Evolutionary conservation across 2,113 vertebrate species (phyloP).

Genomic region (Anoplopoma fimbria): DNA sequence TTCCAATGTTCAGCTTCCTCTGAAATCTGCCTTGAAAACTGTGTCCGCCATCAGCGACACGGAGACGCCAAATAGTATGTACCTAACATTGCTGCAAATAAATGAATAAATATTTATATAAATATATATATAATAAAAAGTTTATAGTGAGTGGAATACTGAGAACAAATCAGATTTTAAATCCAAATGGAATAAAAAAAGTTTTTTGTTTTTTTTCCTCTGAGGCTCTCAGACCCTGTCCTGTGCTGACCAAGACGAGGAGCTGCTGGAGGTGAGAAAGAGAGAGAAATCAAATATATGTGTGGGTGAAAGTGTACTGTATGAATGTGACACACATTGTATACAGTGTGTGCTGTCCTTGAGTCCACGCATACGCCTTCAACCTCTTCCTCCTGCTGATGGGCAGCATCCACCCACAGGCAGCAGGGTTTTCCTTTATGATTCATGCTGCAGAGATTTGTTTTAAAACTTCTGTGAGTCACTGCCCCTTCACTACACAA

Average conservation of each 20-base stretch:
- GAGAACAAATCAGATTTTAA: not conserved
- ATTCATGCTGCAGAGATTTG: conserved; percentile 41
- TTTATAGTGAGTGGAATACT: not conserved
- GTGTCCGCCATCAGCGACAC: conserved; percentile 81
- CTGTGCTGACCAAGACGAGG: conserved; percentile 85
- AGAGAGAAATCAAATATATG: not conserved
- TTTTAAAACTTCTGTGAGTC: conserved; percentile 41
- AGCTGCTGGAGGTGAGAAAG: conserved; percentile 87
- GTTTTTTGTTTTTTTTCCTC: conserved; percentile 22
- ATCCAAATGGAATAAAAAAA: not conserved
- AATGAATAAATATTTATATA: too few species aligned
- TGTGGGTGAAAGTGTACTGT: conserved; percentile 28
- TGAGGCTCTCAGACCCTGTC: conserved; percentile 91
- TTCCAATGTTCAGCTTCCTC: conserved; percentile 86
- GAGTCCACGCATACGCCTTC: conserved; percentile 42
- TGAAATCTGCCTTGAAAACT: conserved; percentile 94
- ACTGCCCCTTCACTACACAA: conserved; percentile 24
- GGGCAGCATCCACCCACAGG: conserved; percentile 41
- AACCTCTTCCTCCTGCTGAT: conserved; percentile 34
- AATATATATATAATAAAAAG: not conserved
- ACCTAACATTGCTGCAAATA: conserved; percentile 2
- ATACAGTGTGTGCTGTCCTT: conserved; percentile 45
- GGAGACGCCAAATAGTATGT: conserved; percentile 85
- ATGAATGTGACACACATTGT: conserved; percentile 41
- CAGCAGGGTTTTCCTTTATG: conserved; percentile 51